Percentiles rank a stretch among this genome's conserved stretches.
Conservation (phyloP, 2,888 invertebrate species). For the Apocheima hispidaria region DNA sequence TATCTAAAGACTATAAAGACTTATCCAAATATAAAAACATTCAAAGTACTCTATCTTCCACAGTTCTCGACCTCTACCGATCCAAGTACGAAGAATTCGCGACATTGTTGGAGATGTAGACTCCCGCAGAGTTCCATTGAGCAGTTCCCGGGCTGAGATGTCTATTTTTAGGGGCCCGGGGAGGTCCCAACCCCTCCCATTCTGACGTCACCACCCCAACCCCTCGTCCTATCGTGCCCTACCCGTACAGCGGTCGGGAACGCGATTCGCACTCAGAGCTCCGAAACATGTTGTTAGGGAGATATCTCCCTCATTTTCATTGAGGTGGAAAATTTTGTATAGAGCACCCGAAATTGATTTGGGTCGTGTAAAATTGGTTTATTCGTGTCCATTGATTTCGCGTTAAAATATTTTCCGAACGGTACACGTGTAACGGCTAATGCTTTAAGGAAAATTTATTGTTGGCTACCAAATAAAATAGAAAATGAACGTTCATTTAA, state of each 20-base stretch:
- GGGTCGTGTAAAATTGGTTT: conserved; percentile 38
- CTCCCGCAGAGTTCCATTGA: conserved; percentile 71
- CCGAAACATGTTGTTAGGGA: conserved; percentile 60
- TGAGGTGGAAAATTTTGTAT: conserved; percentile 58
- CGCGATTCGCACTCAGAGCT: conserved; percentile 57
- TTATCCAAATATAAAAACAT: not conserved
- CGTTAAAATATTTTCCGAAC: conserved; percentile 12
- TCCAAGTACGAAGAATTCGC: conserved; percentile 5
- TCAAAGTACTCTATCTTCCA: not conserved
- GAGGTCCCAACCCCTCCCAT: conserved; percentile 50
- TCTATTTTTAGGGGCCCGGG: conserved; percentile 80
- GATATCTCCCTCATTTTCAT: conserved; percentile 56
- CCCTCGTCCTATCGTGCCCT: conserved; percentile 51
- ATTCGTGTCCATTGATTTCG: conserved; percentile 27
- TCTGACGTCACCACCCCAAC: conserved; percentile 65
- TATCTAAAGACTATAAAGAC: not conserved
- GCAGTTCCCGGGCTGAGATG: conserved; percentile 73
- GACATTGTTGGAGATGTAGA: conserved; percentile 35
- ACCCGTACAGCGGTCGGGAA: conserved; percentile 53
- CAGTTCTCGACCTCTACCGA: too few relatives aligned
- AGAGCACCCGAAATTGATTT: conserved; percentile 50
- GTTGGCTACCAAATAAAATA: conserved; percentile 19
- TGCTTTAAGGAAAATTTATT: conserved; percentile 15
- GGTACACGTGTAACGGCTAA: conserved; percentile 19
- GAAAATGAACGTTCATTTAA: conserved; percentile 22